Evolutionary conservation across 2,113 vertebrate species (phyloP), one percentile per base, ranked within the genome.

Genomic region (Xyliphius kryptos): DNA sequence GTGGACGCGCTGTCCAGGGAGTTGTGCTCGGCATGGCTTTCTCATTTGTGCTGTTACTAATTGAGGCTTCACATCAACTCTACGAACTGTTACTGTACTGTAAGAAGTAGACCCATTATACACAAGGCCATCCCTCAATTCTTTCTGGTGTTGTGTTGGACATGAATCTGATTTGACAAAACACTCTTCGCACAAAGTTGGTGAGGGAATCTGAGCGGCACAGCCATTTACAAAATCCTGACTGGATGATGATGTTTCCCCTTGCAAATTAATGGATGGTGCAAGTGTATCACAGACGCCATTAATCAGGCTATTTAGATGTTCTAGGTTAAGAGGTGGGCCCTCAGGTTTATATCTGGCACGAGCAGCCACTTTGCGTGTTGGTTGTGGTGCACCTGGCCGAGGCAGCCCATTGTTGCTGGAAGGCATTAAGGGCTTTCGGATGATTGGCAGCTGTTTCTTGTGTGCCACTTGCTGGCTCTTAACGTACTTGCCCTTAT

Each of bases 401-500:
- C 44, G 0, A 68, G 71, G 50, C 77, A 61, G 16, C 80, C 11
- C 76, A 52, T 77, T 78, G 12, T 71, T 6, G 37, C 73, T 68
- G 0, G 90, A 76, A 2, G 58, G 64, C 22, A 81, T 72, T 52
- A 82, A 81, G 14, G 85, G 83, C 68, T 80, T 86, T 21, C 74
- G 76, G 48, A 79, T 48, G 3, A 87, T 76, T 0, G 91, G 91
- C 76, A 85, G 89, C 73, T 89, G 89, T 69, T 79, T 88, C 22
- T 87, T 87, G 2, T 85, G 86, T 63, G 82, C 90, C 10, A 88
- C 88, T 36, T 80, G 78, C 61, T 85, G 89, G 76, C 90, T 97
- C 81, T 97, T 97, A 57, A 97, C 93, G 0, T 97, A 98, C 70
- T 97, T 97, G 16, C 87, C 86, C 72, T 92, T 95, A 83, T 95